Evolutionary conservation across 2,797 vertebrate species (phyloP), one percentile per base, ranked within the genome.

Genomic region (Buceros bicornis): DNA sequence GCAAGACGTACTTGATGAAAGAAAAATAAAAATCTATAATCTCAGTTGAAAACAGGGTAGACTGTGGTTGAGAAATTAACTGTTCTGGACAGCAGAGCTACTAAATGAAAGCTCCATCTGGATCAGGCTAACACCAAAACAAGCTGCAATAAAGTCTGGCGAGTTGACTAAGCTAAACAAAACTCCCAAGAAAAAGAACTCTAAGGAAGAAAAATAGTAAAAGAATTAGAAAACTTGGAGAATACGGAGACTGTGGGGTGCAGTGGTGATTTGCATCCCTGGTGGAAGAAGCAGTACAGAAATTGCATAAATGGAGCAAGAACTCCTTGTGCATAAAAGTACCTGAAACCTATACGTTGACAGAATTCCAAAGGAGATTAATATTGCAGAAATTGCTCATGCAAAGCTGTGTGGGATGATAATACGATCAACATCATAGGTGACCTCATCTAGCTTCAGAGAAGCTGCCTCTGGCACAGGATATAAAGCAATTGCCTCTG

Each of bases 71-170:
- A 95, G 90, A 91, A 89, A 84, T 89, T 79, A 93, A 81, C 78
- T 33, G 45, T 71, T 50, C 77, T 82, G 93, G 85, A 73, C 91
- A 87, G 77, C 51, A 90, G 18, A 87, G 56, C 33, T 20, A 37
- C 51, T 45, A 93, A 91, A 87, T 64, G 58, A 91, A 94, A 82
- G 45, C 43, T 94, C 82, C 87, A 89, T 87, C 70, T 96, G 92
- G 87, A 85, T 77, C 66, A 87, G 67, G 53, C 83, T 94, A 70
- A 91, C 66, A 72, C 70, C 69, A 79, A 95, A 95, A 95, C 48
- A 82, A 90, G 33, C 51, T 88, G 70, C 42, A 91, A 83, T 77
- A 70, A 60, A 92, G n/a, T 86, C 89, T 95, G 84, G 53, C 57
- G 81, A 82, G 45, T 54, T 89, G 57, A 69, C 18, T 62, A 83